phyloP scores from a whole-genome alignment of 2,797 vertebrate species.

The Sarcophilus harrisii region DNA sequence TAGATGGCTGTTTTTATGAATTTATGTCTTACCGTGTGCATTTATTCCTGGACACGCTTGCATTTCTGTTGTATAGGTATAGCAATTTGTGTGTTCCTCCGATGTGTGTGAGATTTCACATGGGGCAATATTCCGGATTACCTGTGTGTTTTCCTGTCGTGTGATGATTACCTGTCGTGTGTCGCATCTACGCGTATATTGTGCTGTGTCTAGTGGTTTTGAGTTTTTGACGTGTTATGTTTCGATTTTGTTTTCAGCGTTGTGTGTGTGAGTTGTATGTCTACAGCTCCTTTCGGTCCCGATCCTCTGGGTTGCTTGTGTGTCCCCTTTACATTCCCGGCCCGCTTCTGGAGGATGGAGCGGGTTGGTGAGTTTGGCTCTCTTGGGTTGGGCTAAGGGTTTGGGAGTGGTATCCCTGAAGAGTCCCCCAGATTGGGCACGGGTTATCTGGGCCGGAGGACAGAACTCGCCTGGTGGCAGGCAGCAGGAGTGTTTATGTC shows the following conservation, averaged over 20 bases:
- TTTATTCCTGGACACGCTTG: neutral
- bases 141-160: neutral
- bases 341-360: neutral
- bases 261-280: neutral
- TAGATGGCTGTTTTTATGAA: neutral
- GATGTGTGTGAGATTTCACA: neutral
- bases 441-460: neutral
- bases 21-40: neutral
- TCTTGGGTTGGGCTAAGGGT: neutral
- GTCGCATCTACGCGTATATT: neutral
- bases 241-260: neutral
- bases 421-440: neutral
- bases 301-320: neutral
- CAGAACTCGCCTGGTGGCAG: neutral
- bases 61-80: neutral
- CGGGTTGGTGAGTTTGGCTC: neutral
- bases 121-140: neutral
- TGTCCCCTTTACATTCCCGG: neutral
- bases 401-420: neutral
- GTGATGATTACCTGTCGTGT: neutral
- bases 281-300: neutral
- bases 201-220: neutral
- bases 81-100: neutral
- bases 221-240: neutral
- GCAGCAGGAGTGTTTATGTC: neutral